phyloP scores from a whole-genome alignment of 2,113 vertebrate species.

The Galeopterus variegatus region DNA sequence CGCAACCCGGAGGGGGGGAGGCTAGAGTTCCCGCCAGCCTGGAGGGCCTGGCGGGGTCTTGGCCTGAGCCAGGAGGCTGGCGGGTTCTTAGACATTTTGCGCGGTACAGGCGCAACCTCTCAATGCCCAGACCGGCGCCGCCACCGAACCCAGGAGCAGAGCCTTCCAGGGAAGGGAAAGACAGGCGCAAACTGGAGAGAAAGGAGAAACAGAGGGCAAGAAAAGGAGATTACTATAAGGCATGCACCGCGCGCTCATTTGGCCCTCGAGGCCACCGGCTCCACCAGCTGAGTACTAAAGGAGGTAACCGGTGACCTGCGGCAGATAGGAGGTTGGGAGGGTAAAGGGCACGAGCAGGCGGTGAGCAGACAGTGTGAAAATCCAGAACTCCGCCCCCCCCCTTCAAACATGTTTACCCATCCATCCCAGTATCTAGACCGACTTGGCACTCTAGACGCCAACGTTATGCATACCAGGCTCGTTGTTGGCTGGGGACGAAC shows the following conservation, averaged over 20 bases:
- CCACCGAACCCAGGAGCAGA: neutral
- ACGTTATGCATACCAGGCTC: constrained; percentile 92
- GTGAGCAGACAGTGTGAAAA: neutral
- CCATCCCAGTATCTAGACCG: neutral
- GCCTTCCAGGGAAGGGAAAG: neutral
- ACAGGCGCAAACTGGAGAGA: neutral
- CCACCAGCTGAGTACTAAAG: neutral
- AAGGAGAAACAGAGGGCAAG: neutral
- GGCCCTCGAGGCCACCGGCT: neutral
- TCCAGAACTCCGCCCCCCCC: neutral
- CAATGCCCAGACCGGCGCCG: neutral
- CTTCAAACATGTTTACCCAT: neutral
- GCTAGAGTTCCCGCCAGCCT: neutral
- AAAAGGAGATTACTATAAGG: neutral
- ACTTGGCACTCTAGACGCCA: neutral
- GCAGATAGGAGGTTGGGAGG: neutral
- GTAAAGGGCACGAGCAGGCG: neutral
- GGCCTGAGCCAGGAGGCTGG: neutral
- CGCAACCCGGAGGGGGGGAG: neutral
- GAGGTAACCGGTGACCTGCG: neutral
- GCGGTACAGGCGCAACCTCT: neutral
- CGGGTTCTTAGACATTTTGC: neutral
- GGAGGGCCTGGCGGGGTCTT: neutral
- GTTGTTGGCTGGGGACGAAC: constrained; percentile 93
- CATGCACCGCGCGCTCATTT: neutral